Evolutionary conservation across 2,888 invertebrate species (phyloP), one percentile per base, ranked within the genome.

Genomic region (Anthrax anthrax): DNA sequence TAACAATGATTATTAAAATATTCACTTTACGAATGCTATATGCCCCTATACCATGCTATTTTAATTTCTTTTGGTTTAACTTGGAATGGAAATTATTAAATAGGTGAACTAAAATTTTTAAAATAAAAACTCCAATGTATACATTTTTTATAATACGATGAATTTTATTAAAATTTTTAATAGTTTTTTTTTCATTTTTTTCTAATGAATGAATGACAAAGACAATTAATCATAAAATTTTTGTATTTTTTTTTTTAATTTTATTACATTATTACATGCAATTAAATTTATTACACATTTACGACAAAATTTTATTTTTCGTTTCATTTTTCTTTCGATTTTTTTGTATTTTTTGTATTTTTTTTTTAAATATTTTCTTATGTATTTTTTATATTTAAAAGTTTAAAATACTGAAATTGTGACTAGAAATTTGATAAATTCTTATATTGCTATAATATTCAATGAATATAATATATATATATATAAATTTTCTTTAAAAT

Each of bases 221-320:
- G 29, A 32, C 29, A 32, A 12, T 12, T 12, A 32, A 32, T 32
- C 12, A 12, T 23, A 23, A 23, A 6, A 23, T 23, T 23, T 6
- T 32, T 12, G 3, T 17, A 16, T 37, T 37, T 8, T 16, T 37
- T 6, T 17, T 37, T 37, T 37, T 37, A 2, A 1, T 32, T 12
- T 32, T 32, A 12, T 12, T 37, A 23, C 37, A 32, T 42, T 29
- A 45, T 40, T 45, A 44, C 40, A 45, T 45, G 45, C 39, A 32
- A 45, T 12, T n/a, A 12, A 12, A 12, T 32, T 32, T 4, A 32
- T 32, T 32, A 32, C 29, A 32, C 29, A 32, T 12, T 12, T 32
- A 12, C 29, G 29, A 12, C 40, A 23, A 45, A 40, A 23, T 40
- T 45, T 45, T 45, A 23, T 23, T 18, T 39, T 32, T 32, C 12